Base-by-base conservation (phyloP, 35 echinoderm and acorn worm genomes). In the Hemicentrotus pulcherrimus region DNA sequence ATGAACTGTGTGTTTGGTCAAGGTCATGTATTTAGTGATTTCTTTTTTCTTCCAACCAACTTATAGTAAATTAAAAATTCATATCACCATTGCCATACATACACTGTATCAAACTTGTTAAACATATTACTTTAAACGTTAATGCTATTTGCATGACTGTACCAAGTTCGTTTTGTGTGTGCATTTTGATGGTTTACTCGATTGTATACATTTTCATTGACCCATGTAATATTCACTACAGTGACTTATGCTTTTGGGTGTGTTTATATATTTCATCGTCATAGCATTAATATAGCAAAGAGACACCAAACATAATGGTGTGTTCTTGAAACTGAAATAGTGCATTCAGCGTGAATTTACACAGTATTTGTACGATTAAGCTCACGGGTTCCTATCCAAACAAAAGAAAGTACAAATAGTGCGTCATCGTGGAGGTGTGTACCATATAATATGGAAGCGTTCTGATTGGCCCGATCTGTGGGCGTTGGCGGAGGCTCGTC, bases 401-500 rank as follows among this genome's bases (percentile, higher is more conserved):
- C 65, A 78, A n/a, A n/a, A 78, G 65, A 78, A 78, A 78, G 28
- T n/a, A 78, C 22, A 28, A 22, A n/a, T 18, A 22, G 19, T 7
- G 28, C 65, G 65, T 78, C 65, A 78, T 78, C 3, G 15, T 7
- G 65, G 65, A 78, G 65, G 65, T 78, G 65, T 78, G 65, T 78
- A 78, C 22, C 65, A 3, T 78, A 78, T n/a, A 2, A 3, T 78
- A 78, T n/a, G 10, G 50, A 10, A 78, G 19, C 22, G 4, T 48
- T 55, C 48, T 93, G 18, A 93, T 93, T 93, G 91, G 91, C 41
- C 48, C 46, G 30, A 31, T 93, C 48, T 58, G 91, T 93, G 91
- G 91, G 91, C 91, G 91, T 93, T 93, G 91, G 91, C 91, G 91
- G 91, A 46, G 91, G 91, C 91, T 58, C 48, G 91, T 47, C 91